Conservation (phyloP, 2,113 vertebrate genomes). For the Planiliza haematocheilus region DNA sequence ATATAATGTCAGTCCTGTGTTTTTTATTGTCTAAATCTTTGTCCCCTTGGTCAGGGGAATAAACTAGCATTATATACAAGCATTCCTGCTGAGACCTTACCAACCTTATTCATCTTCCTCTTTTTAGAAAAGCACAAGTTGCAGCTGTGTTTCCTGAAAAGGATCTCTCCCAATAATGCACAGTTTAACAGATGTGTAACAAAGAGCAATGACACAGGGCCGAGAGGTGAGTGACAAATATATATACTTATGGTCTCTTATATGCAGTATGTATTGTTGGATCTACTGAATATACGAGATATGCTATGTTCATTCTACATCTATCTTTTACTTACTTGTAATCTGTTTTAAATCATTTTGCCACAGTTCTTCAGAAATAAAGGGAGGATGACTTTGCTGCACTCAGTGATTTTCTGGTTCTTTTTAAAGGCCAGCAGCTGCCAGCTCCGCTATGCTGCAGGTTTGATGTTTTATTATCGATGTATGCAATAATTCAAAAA, state of each 20-base stretch:
- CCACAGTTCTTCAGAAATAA: not conserved
- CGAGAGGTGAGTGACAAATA: not conserved
- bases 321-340: not conserved
- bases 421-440: constrained; percentile 4
- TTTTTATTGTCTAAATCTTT: too few species aligned
- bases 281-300: not conserved
- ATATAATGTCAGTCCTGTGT: too few species aligned
- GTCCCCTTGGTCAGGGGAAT: too few species aligned
- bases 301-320: not conserved
- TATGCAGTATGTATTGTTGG: not conserved
- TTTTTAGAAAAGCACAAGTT: not conserved
- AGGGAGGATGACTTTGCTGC: constrained; percentile 13
- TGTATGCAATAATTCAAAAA: not conserved
- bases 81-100: not conserved
- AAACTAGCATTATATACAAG: not conserved
- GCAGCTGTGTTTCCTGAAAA: not conserved
- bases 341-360: not conserved
- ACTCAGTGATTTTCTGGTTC: constrained; percentile 17
- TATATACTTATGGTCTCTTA: not conserved
- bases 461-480: not conserved
- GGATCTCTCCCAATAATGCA: not conserved
- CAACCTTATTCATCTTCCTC: not conserved
- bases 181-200: not conserved
- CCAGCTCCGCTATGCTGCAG: constrained; percentile 2
- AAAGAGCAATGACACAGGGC: not conserved